These are phyloP conservation scores for Streblospio benedicti DNA, from an alignment of 1,140 invertebrate genomes.

Conservation along the genomic window DNA sequence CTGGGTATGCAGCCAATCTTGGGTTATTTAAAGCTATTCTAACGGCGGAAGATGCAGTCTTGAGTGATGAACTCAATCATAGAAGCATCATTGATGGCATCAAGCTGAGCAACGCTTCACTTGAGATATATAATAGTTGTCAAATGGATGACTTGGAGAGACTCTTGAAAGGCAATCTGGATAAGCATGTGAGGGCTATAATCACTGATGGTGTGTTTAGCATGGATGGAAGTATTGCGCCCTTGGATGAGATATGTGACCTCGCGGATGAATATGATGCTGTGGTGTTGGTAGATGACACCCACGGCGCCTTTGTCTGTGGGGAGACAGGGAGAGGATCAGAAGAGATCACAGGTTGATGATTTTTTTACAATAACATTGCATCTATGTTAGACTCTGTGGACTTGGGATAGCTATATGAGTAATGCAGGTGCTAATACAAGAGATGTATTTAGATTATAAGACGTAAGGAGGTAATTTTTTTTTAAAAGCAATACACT, in stretches of 20 bases:
- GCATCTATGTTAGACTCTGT: too few relatives aligned
- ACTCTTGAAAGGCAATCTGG: background rate
- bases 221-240: slow-evolving; percentile 3
- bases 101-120: background rate
- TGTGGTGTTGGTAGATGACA: slow-evolving; percentile 6
- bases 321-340: background rate
- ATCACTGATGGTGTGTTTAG: background rate
- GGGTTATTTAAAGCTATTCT: slow-evolving; percentile 3
- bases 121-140: background rate
- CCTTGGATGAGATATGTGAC: background rate
- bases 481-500: too few relatives aligned
- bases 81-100: slow-evolving; percentile 1
- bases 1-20: background rate
- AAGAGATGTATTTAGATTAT: too few relatives aligned
- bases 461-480: too few relatives aligned
- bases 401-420: too few relatives aligned
- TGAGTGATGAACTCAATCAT: slow-evolving; percentile 1
- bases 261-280: slow-evolving; percentile 6
- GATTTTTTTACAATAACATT: too few relatives aligned
- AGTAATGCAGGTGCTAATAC: too few relatives aligned
- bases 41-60: background rate
- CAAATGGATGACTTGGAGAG: slow-evolving; percentile 3
- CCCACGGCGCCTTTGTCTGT: background rate
- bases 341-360: background rate
- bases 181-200: too few relatives aligned